A percentile compares a stretch with the other conserved stretches of the same genome.
Conservation (phyloP, 30 jellyfish, hydroid and myxozoan species). For the Cassiopea andromeda region DNA sequence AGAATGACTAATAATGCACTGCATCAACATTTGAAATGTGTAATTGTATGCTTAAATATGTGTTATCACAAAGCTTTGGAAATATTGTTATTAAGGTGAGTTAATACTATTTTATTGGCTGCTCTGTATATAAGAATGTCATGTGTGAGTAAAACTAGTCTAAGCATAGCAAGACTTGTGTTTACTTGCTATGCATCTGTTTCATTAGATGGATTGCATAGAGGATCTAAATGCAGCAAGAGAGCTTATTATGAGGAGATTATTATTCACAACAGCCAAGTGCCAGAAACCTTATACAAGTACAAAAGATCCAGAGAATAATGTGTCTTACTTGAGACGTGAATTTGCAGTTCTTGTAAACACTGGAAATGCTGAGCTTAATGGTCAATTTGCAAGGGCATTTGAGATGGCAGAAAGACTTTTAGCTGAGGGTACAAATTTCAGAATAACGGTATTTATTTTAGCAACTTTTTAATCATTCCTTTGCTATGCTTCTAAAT, state of each 20-base stretch:
- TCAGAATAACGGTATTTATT: constrained; percentile 76
- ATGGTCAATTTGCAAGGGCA: constrained; percentile 63
- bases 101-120: no score
- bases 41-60: no score
- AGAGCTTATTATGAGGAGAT: constrained; percentile 72
- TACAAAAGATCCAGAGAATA: background rate
- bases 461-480: background rate
- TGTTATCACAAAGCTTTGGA: no score
- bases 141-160: no score
- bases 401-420: constrained; percentile 71
- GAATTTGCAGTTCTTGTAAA: constrained; percentile 77
- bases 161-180: background rate
- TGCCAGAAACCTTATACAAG: constrained; percentile 70
- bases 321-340: constrained; percentile 31
- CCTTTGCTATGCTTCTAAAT: background rate
- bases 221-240: constrained; percentile 67
- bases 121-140: no score
- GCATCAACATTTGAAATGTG: no score
- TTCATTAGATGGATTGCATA: constrained; percentile 24
- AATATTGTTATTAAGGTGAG: no score
- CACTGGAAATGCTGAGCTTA: constrained; percentile 77
- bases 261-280: constrained; percentile 67
- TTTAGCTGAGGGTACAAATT: constrained; percentile 62
- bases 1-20: no score
- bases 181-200: background rate